Conservation (phyloP, 2,113 vertebrate genomes). For the Grantiella picta region DNA sequence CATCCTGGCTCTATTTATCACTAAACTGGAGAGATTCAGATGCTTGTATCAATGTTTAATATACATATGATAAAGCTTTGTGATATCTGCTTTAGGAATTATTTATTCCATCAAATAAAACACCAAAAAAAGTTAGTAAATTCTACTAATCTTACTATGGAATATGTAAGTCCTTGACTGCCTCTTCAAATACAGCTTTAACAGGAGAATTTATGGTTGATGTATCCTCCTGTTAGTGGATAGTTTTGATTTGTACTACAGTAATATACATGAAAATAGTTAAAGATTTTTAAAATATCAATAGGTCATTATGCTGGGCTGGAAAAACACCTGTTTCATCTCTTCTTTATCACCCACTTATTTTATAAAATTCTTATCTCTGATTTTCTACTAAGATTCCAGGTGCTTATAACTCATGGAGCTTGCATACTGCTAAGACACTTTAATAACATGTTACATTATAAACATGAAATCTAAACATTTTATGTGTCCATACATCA, state of each 20-base stretch:
- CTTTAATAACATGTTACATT: background rate
- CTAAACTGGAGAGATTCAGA: background rate
- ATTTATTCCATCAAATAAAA: background rate
- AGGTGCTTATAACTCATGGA: background rate
- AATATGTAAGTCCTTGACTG: background rate
- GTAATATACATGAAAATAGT: background rate
- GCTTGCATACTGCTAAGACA: background rate
- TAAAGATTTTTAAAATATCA: background rate
- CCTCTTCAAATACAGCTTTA: background rate
- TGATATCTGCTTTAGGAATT: background rate
- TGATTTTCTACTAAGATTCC: background rate
- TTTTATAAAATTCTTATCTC: background rate
- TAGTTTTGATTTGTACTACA: background rate
- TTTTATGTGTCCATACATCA: background rate
- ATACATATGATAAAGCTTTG: background rate
- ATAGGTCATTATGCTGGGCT: background rate
- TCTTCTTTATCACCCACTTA: background rate
- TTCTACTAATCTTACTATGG: background rate
- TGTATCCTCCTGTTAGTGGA: background rate
- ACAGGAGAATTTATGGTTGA: background rate
- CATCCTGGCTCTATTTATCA: background rate
- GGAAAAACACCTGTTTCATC: background rate
- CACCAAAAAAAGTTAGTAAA: background rate
- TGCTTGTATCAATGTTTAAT: background rate
- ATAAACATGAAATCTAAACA: background rate